Conservation (phyloP, 2,113 vertebrate genomes). For the Camelus dromedarius region DNA sequence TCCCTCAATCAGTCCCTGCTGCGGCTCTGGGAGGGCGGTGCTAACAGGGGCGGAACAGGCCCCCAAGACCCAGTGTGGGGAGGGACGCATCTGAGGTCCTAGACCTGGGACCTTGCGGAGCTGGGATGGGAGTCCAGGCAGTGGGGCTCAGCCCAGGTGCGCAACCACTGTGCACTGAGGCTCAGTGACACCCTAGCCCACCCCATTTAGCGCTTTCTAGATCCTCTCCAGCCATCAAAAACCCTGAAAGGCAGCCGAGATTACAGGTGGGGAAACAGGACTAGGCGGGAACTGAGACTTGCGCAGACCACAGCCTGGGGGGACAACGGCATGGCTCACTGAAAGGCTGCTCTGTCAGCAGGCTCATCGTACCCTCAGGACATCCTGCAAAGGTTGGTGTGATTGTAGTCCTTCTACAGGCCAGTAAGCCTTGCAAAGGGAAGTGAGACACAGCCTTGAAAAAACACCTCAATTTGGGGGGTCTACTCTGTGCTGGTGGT, state of each 20-base stretch:
- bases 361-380: background rate
- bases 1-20: too few relatives aligned
- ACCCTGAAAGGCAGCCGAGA: too few relatives aligned
- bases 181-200: background rate
- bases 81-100: background rate
- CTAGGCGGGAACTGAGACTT: too few relatives aligned
- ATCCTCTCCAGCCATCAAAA: background rate
- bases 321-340: background rate
- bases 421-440: background rate
- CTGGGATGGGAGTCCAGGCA: background rate
- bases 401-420: fast-evolving
- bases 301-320: background rate
- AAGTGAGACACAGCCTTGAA: background rate
- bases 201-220: background rate
- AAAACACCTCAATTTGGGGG: fast-evolving
- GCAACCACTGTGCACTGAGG: fast-evolving
- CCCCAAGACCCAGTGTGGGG: fast-evolving
- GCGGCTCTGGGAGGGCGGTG: background rate
- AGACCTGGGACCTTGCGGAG: background rate
- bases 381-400: too few relatives aligned
- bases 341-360: background rate
- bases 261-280: background rate
- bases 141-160: fast-evolving
- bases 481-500: background rate
- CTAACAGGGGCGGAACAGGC: background rate